Evolutionary conservation across 2,113 vertebrate genomes (phyloP), one percentile per base, ranked within the genome.

Genomic region (Nerophis lumbriciformis): DNA sequence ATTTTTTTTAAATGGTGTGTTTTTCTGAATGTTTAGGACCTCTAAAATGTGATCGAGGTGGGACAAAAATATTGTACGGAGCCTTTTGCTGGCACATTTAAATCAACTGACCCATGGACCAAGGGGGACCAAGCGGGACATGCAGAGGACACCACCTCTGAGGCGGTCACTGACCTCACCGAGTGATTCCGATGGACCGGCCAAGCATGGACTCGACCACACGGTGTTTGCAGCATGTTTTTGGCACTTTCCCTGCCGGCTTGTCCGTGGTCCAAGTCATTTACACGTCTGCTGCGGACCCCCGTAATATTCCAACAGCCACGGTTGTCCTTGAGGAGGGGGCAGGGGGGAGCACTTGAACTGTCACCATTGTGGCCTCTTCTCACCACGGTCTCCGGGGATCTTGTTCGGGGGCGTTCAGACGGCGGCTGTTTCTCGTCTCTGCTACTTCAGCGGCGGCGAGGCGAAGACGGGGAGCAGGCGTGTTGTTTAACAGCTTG

Each of bases 221-320:
- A 74, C 77, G 81, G 71, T 71, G 68, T 83, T 80, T 65, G 79
- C 76, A 82, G 71, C 86, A 85, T 86, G 86, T 77, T 74, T 89
- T 84, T 85, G 85, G 77, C 77, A 83, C 75, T 82, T 84, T 77
- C 81, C 77, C 71, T 71, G 76, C 80, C 69, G 59, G 55, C 73
- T 76, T 82, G 78, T 83, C 78, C 69, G 72, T 12, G 81, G 88
- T 89, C 83, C 83, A 88, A 85, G 72, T 82, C 84, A 85, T 89
- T 90, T 87, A 75, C 85, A 78, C 83, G 82, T 80, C 82, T 76
- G 73, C 81, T 63, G 57, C 48, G 72, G 83, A 85, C 81, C 76
- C 28, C 66, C 73, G 53, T 78, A 80, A 78, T 81, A 70, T 79
- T 83, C 72, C 78, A 83, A 70, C 76, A 68, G 76, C 57, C 65